Base-by-base conservation (phyloP, 1,140 invertebrate genomes). In the Onthophagus taurus region DNA sequence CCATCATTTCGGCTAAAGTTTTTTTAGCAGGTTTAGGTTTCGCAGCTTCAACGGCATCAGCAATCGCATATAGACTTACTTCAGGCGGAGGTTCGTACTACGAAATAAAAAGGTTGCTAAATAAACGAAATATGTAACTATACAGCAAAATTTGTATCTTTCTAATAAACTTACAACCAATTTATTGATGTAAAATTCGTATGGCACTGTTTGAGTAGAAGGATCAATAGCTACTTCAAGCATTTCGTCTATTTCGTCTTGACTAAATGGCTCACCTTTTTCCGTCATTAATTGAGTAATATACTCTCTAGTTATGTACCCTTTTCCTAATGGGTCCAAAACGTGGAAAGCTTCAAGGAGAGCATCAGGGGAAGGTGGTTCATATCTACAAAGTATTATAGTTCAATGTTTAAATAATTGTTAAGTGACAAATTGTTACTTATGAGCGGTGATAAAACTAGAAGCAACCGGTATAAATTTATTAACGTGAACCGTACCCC, bases 231-330 rank as follows among this genome's bases (percentile, higher is more conserved):
- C 87, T 21, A 81, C 76, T 35, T 81, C 77, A 67, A 92, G 78
- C 89, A 93, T 93, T 68, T 93, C 89, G 39, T 89, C 84, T 34
- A 90, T 70, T 70, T 93, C 89, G 60, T 93, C 87, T 61, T 80
- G 74, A 5, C 80, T 81, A 58, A 93, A 92, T 1, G 85, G 82
- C 64, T 93, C 89, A 21, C 88, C 89, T 57, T 83, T 72, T 66
- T 89, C 81, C 61, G 81, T 80, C 68, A 89, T 83, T 4, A 78
- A 65, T 53, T 78, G 79, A 29, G 74, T 69, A 47, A 87, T 75
- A 47, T 72, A 72, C 31, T 81, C 76, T 55, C 72, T 80, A 13
- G 77, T 78, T 24, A 86, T 64, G 49, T 70, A 82, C 1, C 88
- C 89, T 33, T 76, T 77, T 37, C 76, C 74, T 41, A 89, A 83